Evolutionary conservation across 2,113 vertebrate genomes (phyloP).

Genomic region (Amphiprion percula): DNA sequence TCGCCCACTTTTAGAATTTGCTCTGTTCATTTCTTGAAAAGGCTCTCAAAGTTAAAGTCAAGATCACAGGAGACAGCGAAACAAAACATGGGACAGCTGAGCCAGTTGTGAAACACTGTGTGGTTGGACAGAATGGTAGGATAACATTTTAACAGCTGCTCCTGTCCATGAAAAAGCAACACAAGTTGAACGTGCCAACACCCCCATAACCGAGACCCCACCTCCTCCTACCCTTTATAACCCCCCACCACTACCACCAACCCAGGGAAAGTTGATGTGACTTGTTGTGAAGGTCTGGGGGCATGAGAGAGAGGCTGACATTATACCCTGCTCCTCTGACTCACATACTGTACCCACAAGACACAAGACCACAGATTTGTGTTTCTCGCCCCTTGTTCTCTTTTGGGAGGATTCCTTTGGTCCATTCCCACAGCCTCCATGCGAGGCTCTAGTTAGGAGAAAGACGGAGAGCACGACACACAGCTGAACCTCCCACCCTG

Average conservation of each 20-base stretch:
- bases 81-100: constrained; percentile 67
- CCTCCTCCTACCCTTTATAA: background rate
- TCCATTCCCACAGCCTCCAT: constrained; percentile 78
- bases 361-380: constrained; percentile 57
- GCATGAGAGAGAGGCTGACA: constrained; percentile 66
- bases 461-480: constrained; percentile 35
- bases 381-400: constrained; percentile 69
- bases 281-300: constrained; percentile 43
- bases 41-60: constrained; percentile 28
- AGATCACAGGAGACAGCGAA: constrained; percentile 39
- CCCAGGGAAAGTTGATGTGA: constrained; percentile 30
- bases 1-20: constrained; percentile 13
- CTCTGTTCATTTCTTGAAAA: constrained; percentile 6
- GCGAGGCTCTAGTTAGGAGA: constrained; percentile 52
- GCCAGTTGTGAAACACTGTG: constrained; percentile 54
- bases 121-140: constrained; percentile 55
- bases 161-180: constrained; percentile 62
- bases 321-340: constrained; percentile 29
- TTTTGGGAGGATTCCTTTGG: constrained; percentile 63
- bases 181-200: constrained; percentile 66
- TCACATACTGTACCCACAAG: constrained; percentile 62
- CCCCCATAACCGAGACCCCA: constrained; percentile 32
- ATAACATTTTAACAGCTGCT: constrained; percentile 85
- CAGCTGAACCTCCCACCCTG: constrained; percentile 43
- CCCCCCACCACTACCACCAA: constrained; percentile 3